These are phyloP conservation scores for Apotomis turbidana DNA, from an alignment of 2,888 invertebrate species.

Conservation along the genomic window DNA sequence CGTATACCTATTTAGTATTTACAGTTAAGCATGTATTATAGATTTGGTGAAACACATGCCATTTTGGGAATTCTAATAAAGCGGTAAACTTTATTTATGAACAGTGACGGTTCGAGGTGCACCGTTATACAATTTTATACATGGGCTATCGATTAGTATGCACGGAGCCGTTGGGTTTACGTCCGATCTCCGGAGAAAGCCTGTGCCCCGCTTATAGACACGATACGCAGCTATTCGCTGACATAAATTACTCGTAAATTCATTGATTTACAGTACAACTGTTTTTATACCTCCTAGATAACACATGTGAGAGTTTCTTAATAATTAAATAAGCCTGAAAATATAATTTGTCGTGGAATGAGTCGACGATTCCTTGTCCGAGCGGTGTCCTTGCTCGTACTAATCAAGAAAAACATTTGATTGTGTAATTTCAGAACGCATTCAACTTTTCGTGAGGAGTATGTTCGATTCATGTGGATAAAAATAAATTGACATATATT, in stretches of 20 bases:
- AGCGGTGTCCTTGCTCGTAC: too few species aligned
- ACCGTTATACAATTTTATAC: conserved; percentile 81
- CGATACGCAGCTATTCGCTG: conserved; percentile 61
- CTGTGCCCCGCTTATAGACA: conserved; percentile 69
- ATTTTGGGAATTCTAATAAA: conserved; percentile 71
- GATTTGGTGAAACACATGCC: conserved; percentile 65
- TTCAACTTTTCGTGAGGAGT: too few species aligned
- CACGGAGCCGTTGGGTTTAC: conserved; percentile 71
- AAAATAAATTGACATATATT: too few species aligned
- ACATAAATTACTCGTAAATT: conserved; percentile 71
- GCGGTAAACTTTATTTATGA: conserved; percentile 76
- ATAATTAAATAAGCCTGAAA: too few species aligned
- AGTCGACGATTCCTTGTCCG: too few species aligned
- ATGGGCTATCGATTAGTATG: conserved; percentile 74
- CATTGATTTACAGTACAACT: conserved; percentile 65
- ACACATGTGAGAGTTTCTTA: neutral
- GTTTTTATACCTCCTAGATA: conserved; percentile 57
- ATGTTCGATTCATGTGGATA: too few species aligned
- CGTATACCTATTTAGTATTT: conserved; percentile 41
- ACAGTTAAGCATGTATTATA: conserved; percentile 71
- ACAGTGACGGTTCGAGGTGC: conserved; percentile 63
- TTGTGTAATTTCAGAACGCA: too few species aligned
- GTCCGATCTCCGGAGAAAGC: conserved; percentile 73
- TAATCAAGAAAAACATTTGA: too few species aligned
- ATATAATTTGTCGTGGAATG: too few species aligned